phyloP scores from a whole-genome alignment of 2,113 vertebrate species.

The Ochotona princeps region DNA sequence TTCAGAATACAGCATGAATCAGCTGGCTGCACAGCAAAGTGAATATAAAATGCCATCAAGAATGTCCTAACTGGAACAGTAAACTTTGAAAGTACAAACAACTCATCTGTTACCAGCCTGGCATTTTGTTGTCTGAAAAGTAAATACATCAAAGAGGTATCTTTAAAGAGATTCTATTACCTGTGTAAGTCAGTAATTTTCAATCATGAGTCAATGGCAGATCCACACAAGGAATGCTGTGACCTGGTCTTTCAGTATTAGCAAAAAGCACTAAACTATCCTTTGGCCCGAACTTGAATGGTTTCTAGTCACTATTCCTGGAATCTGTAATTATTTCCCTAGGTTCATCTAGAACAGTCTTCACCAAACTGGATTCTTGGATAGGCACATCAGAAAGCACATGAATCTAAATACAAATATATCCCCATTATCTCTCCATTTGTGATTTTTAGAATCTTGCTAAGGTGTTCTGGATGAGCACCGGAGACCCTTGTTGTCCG shows the following conservation, averaged over 20 bases:
- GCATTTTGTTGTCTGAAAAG: constrained; percentile 66
- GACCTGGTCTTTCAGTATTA: not conserved
- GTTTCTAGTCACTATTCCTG: not conserved
- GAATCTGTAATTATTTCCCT: not conserved
- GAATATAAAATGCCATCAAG: constrained; percentile 71
- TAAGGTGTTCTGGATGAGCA: not conserved
- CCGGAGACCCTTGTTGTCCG: not conserved
- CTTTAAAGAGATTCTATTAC: constrained; percentile 64
- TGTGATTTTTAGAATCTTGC: not conserved
- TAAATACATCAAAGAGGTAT: constrained; percentile 69
- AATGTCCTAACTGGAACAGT: constrained; percentile 71
- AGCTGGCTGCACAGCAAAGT: constrained; percentile 63
- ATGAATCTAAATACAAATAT: not conserved
- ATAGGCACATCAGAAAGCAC: not conserved
- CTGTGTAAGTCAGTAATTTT: constrained; percentile 32
- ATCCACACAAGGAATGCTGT: not conserved
- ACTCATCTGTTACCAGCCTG: constrained; percentile 77
- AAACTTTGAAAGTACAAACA: constrained; percentile 82
- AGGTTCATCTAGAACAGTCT: not conserved
- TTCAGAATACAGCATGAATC: constrained; percentile 66
- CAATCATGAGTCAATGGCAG: not conserved
- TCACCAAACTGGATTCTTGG: not conserved
- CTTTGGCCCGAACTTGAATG: not conserved
- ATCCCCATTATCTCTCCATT: not conserved
- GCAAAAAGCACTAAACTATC: not conserved